Evolutionary conservation across 2,113 vertebrate species (phyloP).

Genomic region (Tinamus guttatus): DNA sequence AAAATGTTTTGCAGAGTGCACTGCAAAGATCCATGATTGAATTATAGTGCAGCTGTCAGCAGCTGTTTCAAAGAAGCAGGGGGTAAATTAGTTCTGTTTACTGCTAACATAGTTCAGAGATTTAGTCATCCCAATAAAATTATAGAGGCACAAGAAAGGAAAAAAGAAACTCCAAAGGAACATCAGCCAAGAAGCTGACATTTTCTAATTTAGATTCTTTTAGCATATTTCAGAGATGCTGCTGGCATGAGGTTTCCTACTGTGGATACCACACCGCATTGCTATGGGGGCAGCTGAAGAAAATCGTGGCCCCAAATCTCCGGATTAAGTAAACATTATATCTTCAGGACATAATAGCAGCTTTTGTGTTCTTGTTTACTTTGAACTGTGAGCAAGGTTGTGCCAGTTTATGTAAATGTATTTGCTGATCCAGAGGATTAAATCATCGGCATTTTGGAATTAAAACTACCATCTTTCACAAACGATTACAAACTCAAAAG

Average conservation of each 20-base stretch:
- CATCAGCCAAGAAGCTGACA: slow-evolving; percentile 37
- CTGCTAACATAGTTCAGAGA: slow-evolving; percentile 83
- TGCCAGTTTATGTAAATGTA: neutral
- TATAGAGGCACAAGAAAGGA: slow-evolving; percentile 77
- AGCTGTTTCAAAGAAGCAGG: slow-evolving; percentile 83
- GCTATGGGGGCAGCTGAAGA: slow-evolving; percentile 36
- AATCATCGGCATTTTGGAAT: neutral
- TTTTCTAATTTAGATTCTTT: slow-evolving; percentile 48
- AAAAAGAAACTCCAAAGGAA: slow-evolving; percentile 59
- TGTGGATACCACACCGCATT: slow-evolving; percentile 14
- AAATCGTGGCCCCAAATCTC: neutral
- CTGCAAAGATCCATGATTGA: slow-evolving; percentile 75
- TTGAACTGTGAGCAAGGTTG: neutral
- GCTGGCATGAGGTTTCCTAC: slow-evolving; percentile 37
- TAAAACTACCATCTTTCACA: neutral
- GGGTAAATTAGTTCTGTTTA: slow-evolving; percentile 86
- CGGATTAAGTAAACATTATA: neutral
- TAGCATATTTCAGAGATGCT: slow-evolving; percentile 56
- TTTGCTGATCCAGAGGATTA: neutral
- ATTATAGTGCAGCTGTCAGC: slow-evolving; percentile 83
- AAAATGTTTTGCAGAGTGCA: slow-evolving; percentile 56
- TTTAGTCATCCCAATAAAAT: slow-evolving; percentile 87
- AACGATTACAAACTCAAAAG: neutral
- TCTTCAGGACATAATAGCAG: neutral
- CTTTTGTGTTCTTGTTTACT: neutral